These are phyloP conservation scores for Pseudopipra pipra DNA, from an alignment of 2,113 vertebrate genomes.

Conservation along the genomic window DNA sequence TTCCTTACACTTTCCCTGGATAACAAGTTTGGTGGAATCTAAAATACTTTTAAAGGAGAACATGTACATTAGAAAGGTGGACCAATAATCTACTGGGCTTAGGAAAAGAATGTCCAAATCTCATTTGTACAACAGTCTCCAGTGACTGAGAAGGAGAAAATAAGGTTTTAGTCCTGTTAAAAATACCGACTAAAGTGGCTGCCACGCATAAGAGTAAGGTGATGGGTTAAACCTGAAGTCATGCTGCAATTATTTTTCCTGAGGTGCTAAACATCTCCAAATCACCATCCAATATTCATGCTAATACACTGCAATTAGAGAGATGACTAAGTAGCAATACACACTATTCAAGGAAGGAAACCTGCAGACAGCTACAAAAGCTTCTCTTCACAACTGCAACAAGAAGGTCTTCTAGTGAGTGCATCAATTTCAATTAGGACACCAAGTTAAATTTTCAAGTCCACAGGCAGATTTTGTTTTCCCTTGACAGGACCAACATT, in stretches of 20 bases:
- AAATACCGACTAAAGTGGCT: background rate
- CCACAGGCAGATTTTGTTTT: background rate
- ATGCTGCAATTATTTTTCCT: slow-evolving; percentile 28
- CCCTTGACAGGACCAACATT: background rate
- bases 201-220: background rate
- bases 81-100: background rate
- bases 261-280: slow-evolving; percentile 20
- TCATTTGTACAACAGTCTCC: background rate
- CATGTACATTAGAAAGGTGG: background rate
- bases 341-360: background rate
- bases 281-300: slow-evolving; percentile 55
- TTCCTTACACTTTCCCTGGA: background rate
- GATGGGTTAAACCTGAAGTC: slow-evolving; percentile 17
- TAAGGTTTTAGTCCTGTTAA: slow-evolving; percentile 3
- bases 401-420: background rate
- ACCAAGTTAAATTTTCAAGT: background rate
- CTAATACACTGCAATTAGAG: slow-evolving; percentile 31
- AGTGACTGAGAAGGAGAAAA: background rate
- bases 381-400: background rate
- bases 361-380: background rate
- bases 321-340: background rate
- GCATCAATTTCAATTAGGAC: background rate
- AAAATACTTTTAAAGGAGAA: background rate
- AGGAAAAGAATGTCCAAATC: background rate
- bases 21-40: background rate